Evolutionary conservation across 1,140 invertebrate genomes (phyloP).

Genomic region (Brachionus manjavacas): DNA sequence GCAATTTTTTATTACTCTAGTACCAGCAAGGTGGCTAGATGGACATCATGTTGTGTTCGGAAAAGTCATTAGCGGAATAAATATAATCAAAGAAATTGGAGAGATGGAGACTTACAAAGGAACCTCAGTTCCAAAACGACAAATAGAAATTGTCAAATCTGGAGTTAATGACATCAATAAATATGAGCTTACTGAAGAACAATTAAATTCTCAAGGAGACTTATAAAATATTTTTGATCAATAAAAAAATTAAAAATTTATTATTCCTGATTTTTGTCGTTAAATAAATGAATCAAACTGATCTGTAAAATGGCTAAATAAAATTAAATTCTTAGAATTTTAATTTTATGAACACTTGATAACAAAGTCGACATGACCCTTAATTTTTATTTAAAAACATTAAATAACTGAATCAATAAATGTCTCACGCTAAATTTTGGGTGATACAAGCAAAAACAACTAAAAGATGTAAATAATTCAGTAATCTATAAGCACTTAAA

Average conservation of each 20-base stretch:
- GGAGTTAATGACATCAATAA: slow-evolving; percentile 44
- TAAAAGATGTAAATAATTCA: too few relatives aligned
- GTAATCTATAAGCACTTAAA: too few relatives aligned
- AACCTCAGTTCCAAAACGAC: slow-evolving; percentile 28
- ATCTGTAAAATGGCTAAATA: background rate
- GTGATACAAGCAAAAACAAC: too few relatives aligned
- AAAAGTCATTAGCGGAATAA: slow-evolving; percentile 84
- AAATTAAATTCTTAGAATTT: too few relatives aligned
- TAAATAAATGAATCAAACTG: background rate
- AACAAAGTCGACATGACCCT: too few relatives aligned
- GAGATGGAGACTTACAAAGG: slow-evolving; percentile 37
- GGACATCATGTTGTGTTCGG: slow-evolving; percentile 89
- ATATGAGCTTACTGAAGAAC: slow-evolving; percentile 46
- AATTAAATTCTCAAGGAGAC: slow-evolving; percentile 39
- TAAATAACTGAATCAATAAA: too few relatives aligned
- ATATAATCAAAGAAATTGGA: slow-evolving; percentile 23
- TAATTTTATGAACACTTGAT: too few relatives aligned
- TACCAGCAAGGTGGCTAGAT: slow-evolving; percentile 84
- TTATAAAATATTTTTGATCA: slow-evolving; percentile 14
- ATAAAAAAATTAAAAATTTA: slow-evolving; percentile 44
- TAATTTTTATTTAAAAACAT: too few relatives aligned
- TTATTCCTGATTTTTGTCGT: background rate
- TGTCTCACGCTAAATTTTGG: too few relatives aligned
- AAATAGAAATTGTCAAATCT: background rate
- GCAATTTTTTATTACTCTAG: slow-evolving; percentile 55